A percentile compares a stretch with the other conserved stretches of the same genome.
Conservation (phyloP, 2,113 vertebrate genomes). For the Misgurnus anguillicaudatus region DNA sequence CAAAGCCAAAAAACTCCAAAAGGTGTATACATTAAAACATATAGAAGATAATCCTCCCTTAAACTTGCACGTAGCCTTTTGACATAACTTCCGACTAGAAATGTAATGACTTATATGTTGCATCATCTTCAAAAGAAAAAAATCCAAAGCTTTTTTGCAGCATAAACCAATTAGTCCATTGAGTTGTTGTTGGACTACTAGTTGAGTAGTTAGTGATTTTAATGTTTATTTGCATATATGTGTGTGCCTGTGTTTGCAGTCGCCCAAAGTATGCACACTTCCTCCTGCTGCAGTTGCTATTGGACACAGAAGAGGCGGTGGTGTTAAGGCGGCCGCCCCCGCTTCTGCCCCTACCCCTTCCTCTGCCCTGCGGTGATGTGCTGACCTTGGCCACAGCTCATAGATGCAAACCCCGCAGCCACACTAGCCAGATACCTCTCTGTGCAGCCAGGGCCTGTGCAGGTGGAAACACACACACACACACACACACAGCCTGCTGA, state of each 20-base stretch:
- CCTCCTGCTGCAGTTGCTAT: constrained; percentile 72
- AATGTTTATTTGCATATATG: constrained; percentile 30
- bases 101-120: no score
- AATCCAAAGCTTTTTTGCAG: no score
- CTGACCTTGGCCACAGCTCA: constrained; percentile 52
- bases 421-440: constrained; percentile 36
- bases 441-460: constrained; percentile 21
- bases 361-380: constrained; percentile 40
- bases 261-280: constrained; percentile 56
- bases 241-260: constrained; percentile 49
- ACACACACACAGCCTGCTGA: constrained; percentile 33
- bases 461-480: constrained; percentile 37
- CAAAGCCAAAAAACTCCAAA: no score
- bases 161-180: no score
- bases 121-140: no score
- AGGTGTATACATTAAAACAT: no score
- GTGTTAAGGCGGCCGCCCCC: constrained; percentile 59
- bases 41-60: no score
- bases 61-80: no score
- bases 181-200: no score
- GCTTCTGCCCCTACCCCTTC: constrained; percentile 42
- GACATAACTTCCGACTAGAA: no score
- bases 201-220: neutral
- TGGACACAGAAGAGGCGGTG: constrained; percentile 78
- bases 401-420: constrained; percentile 51